Conservation (phyloP, 2,888 invertebrate genomes). For the Conops quadrifasciatus region DNA sequence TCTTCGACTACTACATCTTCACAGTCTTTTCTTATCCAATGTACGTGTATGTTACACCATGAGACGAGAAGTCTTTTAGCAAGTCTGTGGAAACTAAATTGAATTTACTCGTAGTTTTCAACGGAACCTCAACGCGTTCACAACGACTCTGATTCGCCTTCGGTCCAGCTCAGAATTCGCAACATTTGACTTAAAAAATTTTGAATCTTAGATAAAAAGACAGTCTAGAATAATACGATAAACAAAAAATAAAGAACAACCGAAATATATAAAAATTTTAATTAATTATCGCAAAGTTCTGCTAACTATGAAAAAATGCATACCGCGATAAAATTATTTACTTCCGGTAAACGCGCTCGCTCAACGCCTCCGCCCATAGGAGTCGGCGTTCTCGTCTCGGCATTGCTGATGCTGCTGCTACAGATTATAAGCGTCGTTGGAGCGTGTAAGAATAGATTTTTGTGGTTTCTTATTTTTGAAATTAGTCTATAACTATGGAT, state of each 20-base stretch:
- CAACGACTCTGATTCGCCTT: constrained; percentile 15
- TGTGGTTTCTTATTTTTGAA: too few relatives aligned
- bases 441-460: constrained; percentile 2
- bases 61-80: too few relatives aligned
- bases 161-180: background rate
- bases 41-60: background rate
- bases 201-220: too few relatives aligned
- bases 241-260: too few relatives aligned
- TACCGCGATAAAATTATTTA: constrained; percentile 53
- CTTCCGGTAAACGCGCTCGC: constrained; percentile 52
- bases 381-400: constrained; percentile 38
- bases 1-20: background rate
- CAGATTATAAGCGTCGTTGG: constrained; percentile 24
- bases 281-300: background rate
- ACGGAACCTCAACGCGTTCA: constrained; percentile 42
- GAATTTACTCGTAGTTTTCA: constrained; percentile 43
- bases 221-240: too few relatives aligned
- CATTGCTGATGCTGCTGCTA: constrained; percentile 46
- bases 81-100: too few relatives aligned
- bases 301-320: constrained; percentile 44
- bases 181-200: too few relatives aligned
- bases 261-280: too few relatives aligned
- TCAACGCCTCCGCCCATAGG: constrained; percentile 31
- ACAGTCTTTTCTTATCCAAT: background rate
- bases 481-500: too few relatives aligned